A percentile compares a stretch with the other conserved stretches of the same genome.
phyloP scores from a whole-genome alignment of 2,797 vertebrate species.

The Gephyroberyx darwinii region DNA sequence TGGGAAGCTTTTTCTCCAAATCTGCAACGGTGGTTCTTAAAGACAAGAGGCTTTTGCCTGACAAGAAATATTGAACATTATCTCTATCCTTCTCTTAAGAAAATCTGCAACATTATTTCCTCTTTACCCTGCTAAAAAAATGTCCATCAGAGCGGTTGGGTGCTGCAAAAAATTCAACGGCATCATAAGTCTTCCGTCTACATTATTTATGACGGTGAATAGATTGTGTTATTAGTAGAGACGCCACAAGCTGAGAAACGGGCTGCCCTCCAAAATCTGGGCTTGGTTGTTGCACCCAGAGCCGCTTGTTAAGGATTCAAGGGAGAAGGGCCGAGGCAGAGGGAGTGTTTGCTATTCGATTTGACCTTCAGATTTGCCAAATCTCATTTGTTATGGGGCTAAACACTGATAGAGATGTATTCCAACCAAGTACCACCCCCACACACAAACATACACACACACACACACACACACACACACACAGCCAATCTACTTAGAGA shows the following conservation, averaged over 20 bases:
- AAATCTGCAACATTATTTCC: conserved; percentile 42
- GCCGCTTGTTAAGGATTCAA: conserved; percentile 69
- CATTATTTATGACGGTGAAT: conserved; percentile 70
- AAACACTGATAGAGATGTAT: conserved; percentile 65
- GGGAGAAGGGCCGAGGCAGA: conserved; percentile 44
- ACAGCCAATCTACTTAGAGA: conserved; percentile 53
- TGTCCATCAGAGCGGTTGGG: conserved; percentile 27
- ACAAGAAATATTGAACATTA: conserved; percentile 35
- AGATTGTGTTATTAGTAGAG: conserved; percentile 64
- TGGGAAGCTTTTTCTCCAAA: not conserved
- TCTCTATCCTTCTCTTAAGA: not conserved
- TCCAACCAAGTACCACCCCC: conserved; percentile 52
- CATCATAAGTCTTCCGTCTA: conserved; percentile 60
- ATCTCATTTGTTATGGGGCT: conserved; percentile 72
- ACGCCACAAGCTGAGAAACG: conserved; percentile 57
- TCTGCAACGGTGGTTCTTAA: conserved; percentile 15
- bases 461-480: conserved; percentile 2
- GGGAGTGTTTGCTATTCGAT: conserved; percentile 62
- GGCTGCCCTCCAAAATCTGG: conserved; percentile 48
- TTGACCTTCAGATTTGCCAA: conserved; percentile 75
- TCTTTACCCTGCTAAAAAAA: conserved; percentile 42
- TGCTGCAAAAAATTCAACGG: conserved; percentile 38
- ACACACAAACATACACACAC: conserved; percentile 16
- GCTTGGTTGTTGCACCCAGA: conserved; percentile 39
- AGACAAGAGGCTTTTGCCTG: conserved; percentile 9